Evolutionary conservation across 2,888 invertebrate genomes (phyloP), one percentile per base, ranked within the genome.

Genomic region (Drosophila peninsularis): DNA sequence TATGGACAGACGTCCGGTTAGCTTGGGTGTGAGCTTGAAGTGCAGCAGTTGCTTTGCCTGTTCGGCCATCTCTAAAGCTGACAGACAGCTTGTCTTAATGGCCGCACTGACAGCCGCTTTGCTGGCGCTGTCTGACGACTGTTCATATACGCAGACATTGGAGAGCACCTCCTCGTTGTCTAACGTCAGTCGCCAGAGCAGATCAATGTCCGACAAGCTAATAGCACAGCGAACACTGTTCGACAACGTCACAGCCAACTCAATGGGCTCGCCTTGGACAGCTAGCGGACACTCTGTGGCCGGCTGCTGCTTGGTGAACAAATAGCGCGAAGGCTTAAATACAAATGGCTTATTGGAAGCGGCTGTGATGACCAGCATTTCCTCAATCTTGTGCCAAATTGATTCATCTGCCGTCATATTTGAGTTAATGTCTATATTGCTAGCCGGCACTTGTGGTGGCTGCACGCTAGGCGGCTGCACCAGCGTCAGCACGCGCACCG

Each of bases 251-350:
- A 92, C 91, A 42, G 95, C 95, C 58, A 98, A 94, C 91, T 96
- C 95, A 58, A 98, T 95, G 0, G 96, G 96, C 91, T 98, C 98
- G 91, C 96, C 95, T 80, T 96, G 94, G 52, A 97, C 95, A 11
- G 95, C 95, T 24, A 95, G 93, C 3, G 97, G 96, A 85, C 94
- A 94, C 53, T 93, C 92, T 50, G 92, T 93, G 77, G 95, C 95
- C 71, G 96, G 95, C 62, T 95, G 95, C 62, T 93, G 93, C 74
- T 94, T 94, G 0, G 95, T 95, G 90, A 96, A 96, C 57, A 97
- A 93, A 74, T 96, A 95, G 32, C 96, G 93, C 1, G 95, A 95
- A 0, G 97, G 97, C 88, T 96, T 96, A 91, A 97, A 97, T 73
- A 96, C 94, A 93, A 96, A 94, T 24, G 95, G 93, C 3, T 94